Conservation (phyloP, 30 jellyfish, hydroid and myxozoan genomes). For the Nemopilema nomurai region DNA sequence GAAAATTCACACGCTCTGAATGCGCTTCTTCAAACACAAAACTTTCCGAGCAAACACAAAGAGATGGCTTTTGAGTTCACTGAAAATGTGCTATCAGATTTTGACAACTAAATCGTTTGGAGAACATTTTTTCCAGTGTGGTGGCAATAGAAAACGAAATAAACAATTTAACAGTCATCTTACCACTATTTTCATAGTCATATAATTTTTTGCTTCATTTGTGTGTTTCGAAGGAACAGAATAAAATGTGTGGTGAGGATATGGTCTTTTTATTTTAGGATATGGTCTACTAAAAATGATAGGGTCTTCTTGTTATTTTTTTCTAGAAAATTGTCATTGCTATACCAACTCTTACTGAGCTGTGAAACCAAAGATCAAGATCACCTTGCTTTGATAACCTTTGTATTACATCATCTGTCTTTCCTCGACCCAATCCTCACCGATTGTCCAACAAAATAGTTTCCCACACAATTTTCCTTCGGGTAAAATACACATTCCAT, state of each 20-base stretch:
- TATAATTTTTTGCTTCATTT: too few species aligned
- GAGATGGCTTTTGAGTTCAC: not conserved
- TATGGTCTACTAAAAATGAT: too few species aligned
- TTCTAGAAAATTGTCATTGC: too few species aligned
- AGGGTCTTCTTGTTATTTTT: too few species aligned
- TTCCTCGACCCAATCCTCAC: not conserved
- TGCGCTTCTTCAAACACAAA: not conserved
- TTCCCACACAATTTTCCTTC: not conserved
- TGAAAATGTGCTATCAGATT: not conserved
- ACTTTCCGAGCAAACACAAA: not conserved
- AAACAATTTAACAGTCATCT: too few species aligned
- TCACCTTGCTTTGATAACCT: too few species aligned
- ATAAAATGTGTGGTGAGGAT: too few species aligned
- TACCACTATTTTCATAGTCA: too few species aligned
- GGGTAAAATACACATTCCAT: not conserved
- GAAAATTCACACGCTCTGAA: not conserved
- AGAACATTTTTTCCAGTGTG: not conserved
- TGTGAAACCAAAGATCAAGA: too few species aligned
- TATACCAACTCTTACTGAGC: too few species aligned
- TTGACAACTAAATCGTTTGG: not conserved
- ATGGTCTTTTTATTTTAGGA: too few species aligned
- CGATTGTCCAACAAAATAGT: not conserved
- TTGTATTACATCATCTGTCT: not conserved
- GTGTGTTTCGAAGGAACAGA: too few species aligned
- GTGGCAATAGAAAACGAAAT: not conserved